A percentile compares a stretch with the other conserved stretches of the same genome.
These are phyloP conservation scores for Hypotaenidia okinawae DNA, from an alignment of 2,797 vertebrate genomes.

Conservation along the genomic window DNA sequence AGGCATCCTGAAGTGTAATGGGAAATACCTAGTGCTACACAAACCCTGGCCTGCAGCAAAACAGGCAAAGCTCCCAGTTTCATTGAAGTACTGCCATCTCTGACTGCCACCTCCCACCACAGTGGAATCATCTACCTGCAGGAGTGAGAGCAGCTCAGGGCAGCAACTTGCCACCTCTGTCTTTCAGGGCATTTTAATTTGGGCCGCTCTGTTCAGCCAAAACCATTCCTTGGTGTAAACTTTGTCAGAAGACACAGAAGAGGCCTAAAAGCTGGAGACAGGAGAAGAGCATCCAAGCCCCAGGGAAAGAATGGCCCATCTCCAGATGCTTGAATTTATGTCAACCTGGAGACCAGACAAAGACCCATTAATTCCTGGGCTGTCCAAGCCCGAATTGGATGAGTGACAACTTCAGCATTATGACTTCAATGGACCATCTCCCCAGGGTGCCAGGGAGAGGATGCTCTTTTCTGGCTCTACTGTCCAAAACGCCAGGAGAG, in stretches of 20 bases:
- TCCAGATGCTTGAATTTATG: slow-evolving; percentile 35
- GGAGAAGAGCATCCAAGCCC: not conserved
- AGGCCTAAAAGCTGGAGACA: not conserved
- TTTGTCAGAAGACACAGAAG: not conserved
- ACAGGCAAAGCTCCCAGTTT: not conserved
- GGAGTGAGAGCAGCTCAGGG: not conserved
- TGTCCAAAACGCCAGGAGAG: not conserved
- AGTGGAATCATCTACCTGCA: accelerated
- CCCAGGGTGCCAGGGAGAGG: not conserved
- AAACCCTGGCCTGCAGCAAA: not conserved
- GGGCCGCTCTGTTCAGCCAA: not conserved
- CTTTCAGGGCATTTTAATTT: not conserved
- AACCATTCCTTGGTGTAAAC: not conserved
- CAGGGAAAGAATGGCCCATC: not conserved
- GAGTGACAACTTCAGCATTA: slow-evolving; percentile 13
- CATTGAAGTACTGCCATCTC: not conserved
- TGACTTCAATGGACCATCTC: not conserved
- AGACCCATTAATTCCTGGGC: slow-evolving; percentile 27
- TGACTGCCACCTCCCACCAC: not conserved
- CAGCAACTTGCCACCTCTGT: not conserved
- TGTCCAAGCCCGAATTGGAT: not conserved
- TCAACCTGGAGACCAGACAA: slow-evolving; percentile 19
- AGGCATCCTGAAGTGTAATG: not conserved
- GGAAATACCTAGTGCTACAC: not conserved
- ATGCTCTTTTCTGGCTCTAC: not conserved